phyloP scores from a whole-genome alignment of 1,140 invertebrate species.

The Brachionus manjavacas region DNA sequence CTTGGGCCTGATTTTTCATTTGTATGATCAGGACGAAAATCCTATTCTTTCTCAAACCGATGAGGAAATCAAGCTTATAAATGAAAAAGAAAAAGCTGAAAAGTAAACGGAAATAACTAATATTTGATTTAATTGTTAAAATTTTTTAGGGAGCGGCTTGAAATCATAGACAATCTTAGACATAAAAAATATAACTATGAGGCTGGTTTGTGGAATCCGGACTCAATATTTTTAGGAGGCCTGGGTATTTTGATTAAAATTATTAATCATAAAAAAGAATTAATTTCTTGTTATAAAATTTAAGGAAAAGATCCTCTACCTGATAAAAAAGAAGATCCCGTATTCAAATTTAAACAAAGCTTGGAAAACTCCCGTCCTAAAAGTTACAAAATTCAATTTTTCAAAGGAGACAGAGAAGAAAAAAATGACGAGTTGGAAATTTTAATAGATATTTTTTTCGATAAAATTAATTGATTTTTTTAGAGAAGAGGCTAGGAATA shows the following conservation, averaged over 20 bases:
- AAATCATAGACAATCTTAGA: constrained; percentile 50
- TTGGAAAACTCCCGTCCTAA: constrained; percentile 16
- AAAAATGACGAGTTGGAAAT: background rate
- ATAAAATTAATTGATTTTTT: background rate
- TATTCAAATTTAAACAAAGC: background rate
- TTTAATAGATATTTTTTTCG: background rate
- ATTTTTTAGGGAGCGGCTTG: constrained; percentile 47
- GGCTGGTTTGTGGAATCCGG: constrained; percentile 55
- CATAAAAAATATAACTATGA: constrained; percentile 51
- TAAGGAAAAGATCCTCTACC: constrained; percentile 52
- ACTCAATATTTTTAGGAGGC: constrained; percentile 55
- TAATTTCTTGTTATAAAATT: background rate
- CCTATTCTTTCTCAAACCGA: background rate
- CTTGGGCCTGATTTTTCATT: constrained; percentile 55
- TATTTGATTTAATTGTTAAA: background rate
- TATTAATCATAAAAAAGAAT: background rate
- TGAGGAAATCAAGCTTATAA: background rate
- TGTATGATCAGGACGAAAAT: constrained; percentile 48
- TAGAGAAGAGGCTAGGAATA: constrained; percentile 4
- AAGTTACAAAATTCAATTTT: constrained; percentile 35
- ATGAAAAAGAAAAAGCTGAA: constrained; percentile 24
- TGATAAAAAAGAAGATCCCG: constrained; percentile 16
- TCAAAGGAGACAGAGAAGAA: constrained; percentile 20
- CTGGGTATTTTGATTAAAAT: constrained; percentile 42
- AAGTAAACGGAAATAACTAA: background rate